Percentiles rank a stretch among this genome's conserved stretches.
These are phyloP conservation scores for Nomada ferruginata DNA, from an alignment of 2,888 invertebrate species.

Conservation along the genomic window DNA sequence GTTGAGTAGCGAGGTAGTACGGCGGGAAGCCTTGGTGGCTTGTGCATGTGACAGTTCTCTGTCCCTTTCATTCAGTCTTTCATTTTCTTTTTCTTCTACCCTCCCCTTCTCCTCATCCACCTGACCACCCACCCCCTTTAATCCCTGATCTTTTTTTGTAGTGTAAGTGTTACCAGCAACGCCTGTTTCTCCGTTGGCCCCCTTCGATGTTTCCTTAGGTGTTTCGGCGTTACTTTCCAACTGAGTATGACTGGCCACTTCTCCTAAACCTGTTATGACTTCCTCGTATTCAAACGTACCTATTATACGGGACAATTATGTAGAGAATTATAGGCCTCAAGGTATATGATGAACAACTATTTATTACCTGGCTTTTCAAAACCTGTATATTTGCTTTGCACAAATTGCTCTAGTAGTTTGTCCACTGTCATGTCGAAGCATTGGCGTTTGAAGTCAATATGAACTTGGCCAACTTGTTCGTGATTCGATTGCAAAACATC, in stretches of 20 bases:
- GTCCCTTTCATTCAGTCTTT: constrained; percentile 77
- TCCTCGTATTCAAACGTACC: constrained; percentile 83
- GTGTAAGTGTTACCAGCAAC: constrained; percentile 83
- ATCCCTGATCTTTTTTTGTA: constrained; percentile 81
- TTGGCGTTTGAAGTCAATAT: constrained; percentile 95
- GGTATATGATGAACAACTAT: background rate
- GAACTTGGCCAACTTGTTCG: constrained; percentile 95
- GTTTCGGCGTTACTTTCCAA: constrained; percentile 73
- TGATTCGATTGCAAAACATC: constrained; percentile 95
- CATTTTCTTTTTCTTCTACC: constrained; percentile 77
- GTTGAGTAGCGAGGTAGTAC: constrained; percentile 97
- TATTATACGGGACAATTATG: constrained; percentile 56
- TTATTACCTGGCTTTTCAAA: constrained; percentile 94
- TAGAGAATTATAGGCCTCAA: background rate
- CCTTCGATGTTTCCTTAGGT: constrained; percentile 79
- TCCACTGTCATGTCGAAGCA: constrained; percentile 96
- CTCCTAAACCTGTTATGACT: constrained; percentile 80
- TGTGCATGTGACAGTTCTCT: constrained; percentile 76
- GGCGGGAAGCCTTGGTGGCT: constrained; percentile 91
- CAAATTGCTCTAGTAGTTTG: constrained; percentile 95
- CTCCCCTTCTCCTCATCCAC: constrained; percentile 78
- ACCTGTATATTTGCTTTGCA: constrained; percentile 96
- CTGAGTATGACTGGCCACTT: constrained; percentile 78
- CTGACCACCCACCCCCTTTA: constrained; percentile 81
- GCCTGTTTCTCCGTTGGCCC: constrained; percentile 82